phyloP scores from a whole-genome alignment of 92 coral and sea anemone species.

The Epizoanthus ramosus region DNA sequence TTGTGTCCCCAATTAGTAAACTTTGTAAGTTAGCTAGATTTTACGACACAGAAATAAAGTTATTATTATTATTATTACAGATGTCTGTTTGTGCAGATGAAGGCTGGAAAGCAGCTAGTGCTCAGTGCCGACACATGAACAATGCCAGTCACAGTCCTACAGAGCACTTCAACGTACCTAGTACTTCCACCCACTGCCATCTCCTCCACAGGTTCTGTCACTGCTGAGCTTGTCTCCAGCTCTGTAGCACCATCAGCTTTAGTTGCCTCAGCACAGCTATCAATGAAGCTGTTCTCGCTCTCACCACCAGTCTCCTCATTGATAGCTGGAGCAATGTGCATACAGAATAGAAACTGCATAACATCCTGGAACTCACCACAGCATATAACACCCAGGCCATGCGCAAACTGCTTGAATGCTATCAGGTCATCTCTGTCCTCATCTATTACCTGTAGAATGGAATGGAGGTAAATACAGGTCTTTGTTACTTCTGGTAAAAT shows the following conservation, averaged over 20 bases:
- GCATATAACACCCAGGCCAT: slow-evolving; percentile 83
- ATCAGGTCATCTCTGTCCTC: slow-evolving; percentile 84
- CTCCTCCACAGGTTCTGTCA: not conserved
- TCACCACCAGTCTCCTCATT: slow-evolving; percentile 54
- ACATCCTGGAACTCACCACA: slow-evolving; percentile 92
- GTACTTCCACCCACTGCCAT: not conserved
- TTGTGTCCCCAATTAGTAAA: too few relatives aligned
- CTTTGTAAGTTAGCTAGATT: too few relatives aligned
- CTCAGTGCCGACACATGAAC: not conserved
- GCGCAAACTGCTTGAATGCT: slow-evolving; percentile 88
- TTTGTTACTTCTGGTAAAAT: too few relatives aligned
- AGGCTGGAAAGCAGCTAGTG: not conserved
- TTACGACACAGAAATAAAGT: too few relatives aligned
- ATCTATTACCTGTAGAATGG: slow-evolving; percentile 79
- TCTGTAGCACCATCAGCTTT: slow-evolving; percentile 60
- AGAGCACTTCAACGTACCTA: not conserved
- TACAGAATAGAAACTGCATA: slow-evolving; percentile 82
- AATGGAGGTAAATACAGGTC: too few relatives aligned
- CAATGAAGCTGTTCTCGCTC: slow-evolving; percentile 62
- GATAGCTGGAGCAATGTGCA: slow-evolving; percentile 88
- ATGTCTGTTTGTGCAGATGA: too few relatives aligned
- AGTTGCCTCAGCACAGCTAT: slow-evolving; percentile 70
- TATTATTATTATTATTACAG: too few relatives aligned
- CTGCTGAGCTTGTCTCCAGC: slow-evolving; percentile 14
- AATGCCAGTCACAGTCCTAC: too few relatives aligned